Conservation (phyloP, 2,888 invertebrate species). For the Drosophila nigritarsus region DNA sequence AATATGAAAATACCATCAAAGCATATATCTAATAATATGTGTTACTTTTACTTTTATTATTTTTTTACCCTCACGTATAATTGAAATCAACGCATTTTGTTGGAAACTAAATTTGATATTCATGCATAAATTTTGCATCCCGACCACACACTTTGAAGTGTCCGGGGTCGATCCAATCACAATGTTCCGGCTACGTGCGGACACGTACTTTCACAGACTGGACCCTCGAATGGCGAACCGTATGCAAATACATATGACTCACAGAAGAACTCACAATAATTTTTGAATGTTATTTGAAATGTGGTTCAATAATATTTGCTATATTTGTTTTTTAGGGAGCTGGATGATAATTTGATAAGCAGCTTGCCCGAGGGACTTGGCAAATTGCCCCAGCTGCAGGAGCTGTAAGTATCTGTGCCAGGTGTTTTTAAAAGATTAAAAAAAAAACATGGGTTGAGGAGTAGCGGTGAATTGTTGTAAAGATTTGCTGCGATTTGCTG, state of each 20-base stretch:
- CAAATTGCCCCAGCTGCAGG: constrained; percentile 91
- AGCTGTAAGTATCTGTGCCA: constrained; percentile 90
- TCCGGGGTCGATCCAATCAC: constrained; percentile 46
- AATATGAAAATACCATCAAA: background rate
- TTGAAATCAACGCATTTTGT: constrained; percentile 64
- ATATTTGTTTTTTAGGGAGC: constrained; percentile 87
- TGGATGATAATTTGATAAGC: constrained; percentile 91
- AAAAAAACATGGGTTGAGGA: background rate
- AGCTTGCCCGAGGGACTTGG: constrained; percentile 91
- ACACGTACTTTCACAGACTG: constrained; percentile 69
- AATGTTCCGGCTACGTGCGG: constrained; percentile 59
- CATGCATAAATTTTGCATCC: constrained; percentile 67
- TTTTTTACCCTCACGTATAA: constrained; percentile 50
- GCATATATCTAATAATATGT: background rate
- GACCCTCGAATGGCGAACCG: constrained; percentile 56
- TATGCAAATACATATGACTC: constrained; percentile 60
- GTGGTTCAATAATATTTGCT: constrained; percentile 42
- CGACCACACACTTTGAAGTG: constrained; percentile 27
- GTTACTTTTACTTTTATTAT: background rate
- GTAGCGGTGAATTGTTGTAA: background rate
- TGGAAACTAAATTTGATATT: constrained; percentile 52
- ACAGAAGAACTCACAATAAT: constrained; percentile 38
- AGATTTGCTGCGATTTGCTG: constrained; percentile 12
- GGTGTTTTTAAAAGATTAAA: constrained; percentile 59
- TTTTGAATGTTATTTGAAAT: constrained; percentile 45